phyloP scores from a whole-genome alignment of 2,888 invertebrate species.

The Caenorhabditis sp. region DNA sequence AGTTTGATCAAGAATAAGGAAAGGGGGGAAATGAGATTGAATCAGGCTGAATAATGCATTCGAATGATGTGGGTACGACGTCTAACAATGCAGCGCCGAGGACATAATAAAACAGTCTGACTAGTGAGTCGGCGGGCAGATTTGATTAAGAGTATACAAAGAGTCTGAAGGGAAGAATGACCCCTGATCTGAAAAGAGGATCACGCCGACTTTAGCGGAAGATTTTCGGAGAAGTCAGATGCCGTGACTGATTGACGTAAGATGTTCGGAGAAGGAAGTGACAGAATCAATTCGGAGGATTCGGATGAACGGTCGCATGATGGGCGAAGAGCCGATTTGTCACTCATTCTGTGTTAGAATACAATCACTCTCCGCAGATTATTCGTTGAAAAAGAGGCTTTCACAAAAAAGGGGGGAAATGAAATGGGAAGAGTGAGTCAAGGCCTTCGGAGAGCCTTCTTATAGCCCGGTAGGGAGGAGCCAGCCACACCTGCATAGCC shows the following conservation, averaged over 20 bases:
- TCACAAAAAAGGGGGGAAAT: conserved; percentile 2
- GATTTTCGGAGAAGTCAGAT: conserved; percentile 4
- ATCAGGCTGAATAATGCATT: conserved; percentile 1
- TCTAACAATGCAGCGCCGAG: conserved; percentile 16
- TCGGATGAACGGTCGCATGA: conserved; percentile 15
- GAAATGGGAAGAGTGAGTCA: background rate
- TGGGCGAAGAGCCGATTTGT: background rate
- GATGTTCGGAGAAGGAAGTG: background rate
- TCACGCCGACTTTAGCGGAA: background rate
- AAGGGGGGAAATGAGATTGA: background rate
- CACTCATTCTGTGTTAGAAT: background rate
- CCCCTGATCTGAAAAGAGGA: background rate
- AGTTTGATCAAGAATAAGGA: conserved; percentile 33
- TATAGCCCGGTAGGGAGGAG: conserved; percentile 34
- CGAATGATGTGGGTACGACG: conserved; percentile 12
- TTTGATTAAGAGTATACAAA: conserved; percentile 29
- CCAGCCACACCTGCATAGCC: conserved; percentile 25
- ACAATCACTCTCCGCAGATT: background rate
- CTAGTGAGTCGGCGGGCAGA: no score
- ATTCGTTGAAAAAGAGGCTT: background rate
- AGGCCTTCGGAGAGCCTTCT: conserved; percentile 1
- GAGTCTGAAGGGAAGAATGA: background rate
- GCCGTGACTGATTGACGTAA: conserved; percentile 18
- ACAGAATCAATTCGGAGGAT: background rate
- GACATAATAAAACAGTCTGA: conserved; percentile 48